Evolutionary conservation across 1,140 invertebrate species (phyloP).

Genomic region (Polypedilum pembai): DNA sequence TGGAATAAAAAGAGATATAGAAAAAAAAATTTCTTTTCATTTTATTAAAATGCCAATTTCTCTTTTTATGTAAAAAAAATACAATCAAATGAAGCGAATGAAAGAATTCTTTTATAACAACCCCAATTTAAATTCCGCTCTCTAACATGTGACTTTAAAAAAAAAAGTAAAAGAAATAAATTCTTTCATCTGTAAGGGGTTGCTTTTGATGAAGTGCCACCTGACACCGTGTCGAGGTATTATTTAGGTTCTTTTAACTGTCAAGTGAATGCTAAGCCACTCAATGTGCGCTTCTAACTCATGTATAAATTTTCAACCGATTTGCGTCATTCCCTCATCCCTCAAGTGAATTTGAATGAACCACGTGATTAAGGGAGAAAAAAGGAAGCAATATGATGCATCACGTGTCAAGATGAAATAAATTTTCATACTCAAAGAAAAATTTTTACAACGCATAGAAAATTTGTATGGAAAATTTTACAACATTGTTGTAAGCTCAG

Average conservation of each 20-base stretch:
- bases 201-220: not conserved
- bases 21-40: not conserved
- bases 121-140: not conserved
- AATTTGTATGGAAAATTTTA: no score
- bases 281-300: not conserved
- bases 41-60: conserved; percentile 14
- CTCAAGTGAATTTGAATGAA: not conserved
- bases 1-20: not conserved
- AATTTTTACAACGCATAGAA: no score
- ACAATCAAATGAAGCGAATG: not conserved
- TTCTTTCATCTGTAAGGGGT: no score
- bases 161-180: not conserved
- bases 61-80: not conserved
- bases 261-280: no score
- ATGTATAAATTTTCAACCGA: not conserved
- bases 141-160: not conserved
- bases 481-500: no score
- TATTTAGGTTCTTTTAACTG: not conserved
- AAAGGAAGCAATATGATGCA: not conserved
- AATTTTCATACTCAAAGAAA: no score
- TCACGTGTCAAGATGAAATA: not conserved
- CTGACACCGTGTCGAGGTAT: not conserved
- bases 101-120: not conserved
- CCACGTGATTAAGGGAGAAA: conserved; percentile 7
- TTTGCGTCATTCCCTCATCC: conserved; percentile 13